Conservation (phyloP, 2,113 vertebrate genomes). For the Cervus canadensis region DNA sequence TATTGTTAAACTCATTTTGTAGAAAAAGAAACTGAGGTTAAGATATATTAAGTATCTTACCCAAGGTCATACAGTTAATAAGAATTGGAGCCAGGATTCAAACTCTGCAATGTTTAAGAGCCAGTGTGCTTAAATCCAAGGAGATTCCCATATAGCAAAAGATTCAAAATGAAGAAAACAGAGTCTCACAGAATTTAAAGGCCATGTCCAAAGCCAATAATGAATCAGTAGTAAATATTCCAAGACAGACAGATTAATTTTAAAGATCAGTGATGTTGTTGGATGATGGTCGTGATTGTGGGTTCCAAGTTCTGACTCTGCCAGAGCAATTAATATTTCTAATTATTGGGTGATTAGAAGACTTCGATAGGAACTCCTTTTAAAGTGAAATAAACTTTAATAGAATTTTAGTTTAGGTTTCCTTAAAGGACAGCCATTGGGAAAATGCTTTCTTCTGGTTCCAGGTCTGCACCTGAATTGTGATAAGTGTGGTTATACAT, state of each 20-base stretch:
- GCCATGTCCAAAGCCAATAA: neutral
- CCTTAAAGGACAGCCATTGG: neutral
- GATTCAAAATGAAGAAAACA: conserved; percentile 5
- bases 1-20: neutral
- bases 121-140: neutral
- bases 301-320: conserved; percentile 17
- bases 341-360: neutral
- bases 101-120: neutral
- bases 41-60: neutral
- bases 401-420: conserved; percentile 18
- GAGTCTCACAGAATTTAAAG: neutral
- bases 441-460: neutral
- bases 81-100: neutral
- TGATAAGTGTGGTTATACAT: neutral
- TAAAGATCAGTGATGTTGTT: conserved; percentile 1
- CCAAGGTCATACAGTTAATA: neutral
- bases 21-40: neutral
- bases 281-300: neutral
- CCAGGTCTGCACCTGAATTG: neutral
- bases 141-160: neutral
- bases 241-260: neutral
- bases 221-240: neutral
- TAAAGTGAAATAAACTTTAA: conserved; percentile 15
- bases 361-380: neutral
- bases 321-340: neutral